These are phyloP conservation scores for Pipistrellus nathusii DNA, from an alignment of 2,797 vertebrate species.

Conservation along the genomic window DNA sequence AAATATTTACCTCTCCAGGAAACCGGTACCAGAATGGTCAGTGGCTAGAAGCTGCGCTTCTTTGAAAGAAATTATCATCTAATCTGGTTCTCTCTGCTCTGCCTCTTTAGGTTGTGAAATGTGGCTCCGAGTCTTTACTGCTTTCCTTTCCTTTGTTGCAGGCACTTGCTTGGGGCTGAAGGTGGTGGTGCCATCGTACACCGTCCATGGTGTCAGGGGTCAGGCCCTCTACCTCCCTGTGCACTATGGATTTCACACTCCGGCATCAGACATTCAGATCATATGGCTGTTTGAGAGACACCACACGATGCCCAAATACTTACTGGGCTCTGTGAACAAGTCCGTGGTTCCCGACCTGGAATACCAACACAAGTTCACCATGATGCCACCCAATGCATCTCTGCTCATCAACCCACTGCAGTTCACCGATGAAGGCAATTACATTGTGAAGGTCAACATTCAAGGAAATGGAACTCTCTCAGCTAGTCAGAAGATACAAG, in stretches of 20 bases:
- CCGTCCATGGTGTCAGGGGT: conserved; percentile 90
- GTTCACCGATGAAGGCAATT: conserved; percentile 92
- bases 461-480: conserved; percentile 86
- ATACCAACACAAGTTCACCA: conserved; percentile 89
- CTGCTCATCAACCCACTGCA: conserved; percentile 90
- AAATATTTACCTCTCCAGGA: conserved; percentile 75
- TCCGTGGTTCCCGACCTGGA: conserved; percentile 88
- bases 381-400: conserved; percentile 91
- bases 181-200: conserved; percentile 85
- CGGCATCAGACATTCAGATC: conserved; percentile 92
- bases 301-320: conserved; percentile 85
- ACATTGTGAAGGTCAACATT: conserved; percentile 93
- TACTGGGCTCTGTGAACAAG: conserved; percentile 91
- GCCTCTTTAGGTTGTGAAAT: conserved; percentile 41
- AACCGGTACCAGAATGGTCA: conserved; percentile 36
- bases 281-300: conserved; percentile 93
- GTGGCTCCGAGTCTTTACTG: conserved; percentile 62
- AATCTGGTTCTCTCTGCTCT: conserved; percentile 17
- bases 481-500: conserved; percentile 90
- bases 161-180: conserved; percentile 86
- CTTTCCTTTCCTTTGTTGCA: conserved; percentile 76
- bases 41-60: conserved; percentile 60
- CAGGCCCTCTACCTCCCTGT: conserved; percentile 90
- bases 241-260: conserved; percentile 89
- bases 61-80: conserved; percentile 47